phyloP scores from a whole-genome alignment of 2,888 invertebrate genomes.

The Myathropa florea region DNA sequence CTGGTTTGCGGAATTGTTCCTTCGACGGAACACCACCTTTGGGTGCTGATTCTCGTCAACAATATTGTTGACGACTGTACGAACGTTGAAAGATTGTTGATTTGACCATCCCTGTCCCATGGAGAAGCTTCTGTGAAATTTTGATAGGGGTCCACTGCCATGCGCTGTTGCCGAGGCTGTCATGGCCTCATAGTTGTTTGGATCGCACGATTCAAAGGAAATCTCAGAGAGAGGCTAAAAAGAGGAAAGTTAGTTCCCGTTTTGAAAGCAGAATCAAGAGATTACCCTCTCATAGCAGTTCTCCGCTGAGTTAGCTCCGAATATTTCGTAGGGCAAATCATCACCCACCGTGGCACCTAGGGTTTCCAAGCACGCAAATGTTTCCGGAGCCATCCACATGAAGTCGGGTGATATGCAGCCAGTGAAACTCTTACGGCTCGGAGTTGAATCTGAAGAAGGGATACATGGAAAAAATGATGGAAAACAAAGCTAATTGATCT shows the following conservation, averaged over 20 bases:
- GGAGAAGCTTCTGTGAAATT: slow-evolving; percentile 92
- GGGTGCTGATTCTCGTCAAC: slow-evolving; percentile 74
- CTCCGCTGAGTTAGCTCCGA: slow-evolving; percentile 78
- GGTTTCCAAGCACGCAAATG: slow-evolving; percentile 80
- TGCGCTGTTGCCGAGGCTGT: slow-evolving; percentile 74
- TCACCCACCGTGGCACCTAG: slow-evolving; percentile 78
- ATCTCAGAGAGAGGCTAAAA: slow-evolving; percentile 80
- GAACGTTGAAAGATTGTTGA: slow-evolving; percentile 71
- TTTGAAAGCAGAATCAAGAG: background rate
- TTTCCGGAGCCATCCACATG: slow-evolving; percentile 80
- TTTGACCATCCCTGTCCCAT: slow-evolving; percentile 86
- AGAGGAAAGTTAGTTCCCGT: background rate
- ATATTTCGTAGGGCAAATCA: slow-evolving; percentile 80
- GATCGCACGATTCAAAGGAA: slow-evolving; percentile 80
- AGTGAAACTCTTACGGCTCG: slow-evolving; percentile 78
- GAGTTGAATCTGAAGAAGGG: slow-evolving; percentile 72
- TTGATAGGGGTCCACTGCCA: slow-evolving; percentile 75
- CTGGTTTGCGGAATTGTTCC: slow-evolving; percentile 88
- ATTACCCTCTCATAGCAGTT: slow-evolving; percentile 79
- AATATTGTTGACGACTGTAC: slow-evolving; percentile 44
- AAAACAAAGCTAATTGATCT: background rate
- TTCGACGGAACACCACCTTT: slow-evolving; percentile 82
- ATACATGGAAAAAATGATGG: background rate
- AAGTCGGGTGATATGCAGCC: slow-evolving; percentile 78
- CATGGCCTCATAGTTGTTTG: slow-evolving; percentile 78